Percentiles rank a stretch among this genome's conserved stretches.
These are phyloP conservation scores for Mirza zaza DNA, from an alignment of 2,113 vertebrate species.

Conservation along the genomic window DNA sequence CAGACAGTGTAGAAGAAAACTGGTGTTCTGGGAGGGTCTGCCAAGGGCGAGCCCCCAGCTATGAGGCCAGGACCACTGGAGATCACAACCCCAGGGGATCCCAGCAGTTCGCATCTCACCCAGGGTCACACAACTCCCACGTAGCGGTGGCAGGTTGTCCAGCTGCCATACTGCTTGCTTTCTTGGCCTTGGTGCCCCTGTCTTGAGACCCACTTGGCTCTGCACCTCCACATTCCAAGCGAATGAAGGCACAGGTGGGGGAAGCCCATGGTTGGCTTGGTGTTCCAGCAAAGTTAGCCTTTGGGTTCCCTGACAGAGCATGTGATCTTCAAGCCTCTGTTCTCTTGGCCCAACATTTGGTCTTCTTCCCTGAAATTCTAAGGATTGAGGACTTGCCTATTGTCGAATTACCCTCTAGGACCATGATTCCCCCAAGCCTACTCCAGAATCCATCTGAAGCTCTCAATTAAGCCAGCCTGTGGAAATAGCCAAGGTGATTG, in stretches of 20 bases:
- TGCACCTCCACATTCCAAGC: not conserved
- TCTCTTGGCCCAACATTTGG: not conserved
- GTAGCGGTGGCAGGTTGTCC: not conserved
- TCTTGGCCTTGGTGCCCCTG: not conserved
- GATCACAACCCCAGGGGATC: not conserved
- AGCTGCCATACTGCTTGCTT: not conserved
- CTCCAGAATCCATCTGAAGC: conserved; percentile 31
- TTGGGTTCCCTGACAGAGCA: not conserved
- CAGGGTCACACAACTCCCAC: not conserved
- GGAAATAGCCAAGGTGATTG: not conserved
- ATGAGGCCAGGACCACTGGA: not conserved
- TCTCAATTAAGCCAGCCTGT: not conserved
- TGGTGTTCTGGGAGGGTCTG: not conserved
- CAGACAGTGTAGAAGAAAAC: not conserved
- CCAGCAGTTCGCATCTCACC: not conserved
- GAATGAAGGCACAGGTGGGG: not conserved
- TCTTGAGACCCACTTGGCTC: not conserved
- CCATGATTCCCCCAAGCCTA: not conserved
- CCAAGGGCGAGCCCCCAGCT: not conserved
- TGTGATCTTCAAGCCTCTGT: not conserved
- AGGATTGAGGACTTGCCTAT: not conserved
- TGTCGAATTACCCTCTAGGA: not conserved
- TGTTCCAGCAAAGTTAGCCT: not conserved
- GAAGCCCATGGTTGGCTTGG: not conserved
- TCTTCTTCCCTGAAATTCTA: conserved; percentile 22